Evolutionary conservation across 1,140 invertebrate species (phyloP).

Genomic region (Pseudomyrmex dendroicus): DNA sequence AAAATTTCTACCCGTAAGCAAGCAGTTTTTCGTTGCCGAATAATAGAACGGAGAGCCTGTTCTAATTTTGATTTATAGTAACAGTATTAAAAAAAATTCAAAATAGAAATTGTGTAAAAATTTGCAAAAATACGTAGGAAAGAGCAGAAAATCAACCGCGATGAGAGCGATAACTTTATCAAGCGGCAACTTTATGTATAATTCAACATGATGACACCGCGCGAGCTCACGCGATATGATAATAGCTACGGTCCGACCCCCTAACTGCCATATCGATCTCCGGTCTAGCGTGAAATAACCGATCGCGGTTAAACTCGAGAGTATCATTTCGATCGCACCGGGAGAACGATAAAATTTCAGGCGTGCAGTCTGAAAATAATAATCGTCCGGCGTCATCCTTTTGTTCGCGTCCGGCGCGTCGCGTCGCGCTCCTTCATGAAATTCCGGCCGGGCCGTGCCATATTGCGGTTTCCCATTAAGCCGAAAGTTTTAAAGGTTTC

Average conservation of each 20-base stretch:
- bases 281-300: conserved; percentile 33
- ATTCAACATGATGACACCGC: conserved; percentile 18
- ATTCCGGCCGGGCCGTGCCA: conserved; percentile 43
- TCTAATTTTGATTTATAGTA: too few relatives aligned
- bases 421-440: conserved; percentile 17
- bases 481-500: conserved; percentile 66
- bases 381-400: conserved; percentile 36
- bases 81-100: too few relatives aligned
- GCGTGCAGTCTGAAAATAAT: conserved; percentile 52
- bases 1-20: not conserved
- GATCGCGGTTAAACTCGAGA: conserved; percentile 23
- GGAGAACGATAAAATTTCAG: conserved; percentile 30
- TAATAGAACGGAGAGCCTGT: too few relatives aligned
- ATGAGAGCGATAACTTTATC: conserved; percentile 3
- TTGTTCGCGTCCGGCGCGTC: not conserved
- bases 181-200: conserved; percentile 10
- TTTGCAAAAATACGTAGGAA: not conserved
- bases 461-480: conserved; percentile 71
- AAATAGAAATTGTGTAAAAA: not conserved
- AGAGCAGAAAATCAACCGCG: not conserved
- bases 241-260: conserved; percentile 13
- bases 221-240: conserved; percentile 39
- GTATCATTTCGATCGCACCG: conserved; percentile 3
- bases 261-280: conserved; percentile 26
- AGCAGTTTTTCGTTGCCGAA: too few relatives aligned